A percentile compares a stretch with the other conserved stretches of the same genome.
phyloP scores from a whole-genome alignment of 2,888 invertebrate genomes.

The Junonia oenone region DNA sequence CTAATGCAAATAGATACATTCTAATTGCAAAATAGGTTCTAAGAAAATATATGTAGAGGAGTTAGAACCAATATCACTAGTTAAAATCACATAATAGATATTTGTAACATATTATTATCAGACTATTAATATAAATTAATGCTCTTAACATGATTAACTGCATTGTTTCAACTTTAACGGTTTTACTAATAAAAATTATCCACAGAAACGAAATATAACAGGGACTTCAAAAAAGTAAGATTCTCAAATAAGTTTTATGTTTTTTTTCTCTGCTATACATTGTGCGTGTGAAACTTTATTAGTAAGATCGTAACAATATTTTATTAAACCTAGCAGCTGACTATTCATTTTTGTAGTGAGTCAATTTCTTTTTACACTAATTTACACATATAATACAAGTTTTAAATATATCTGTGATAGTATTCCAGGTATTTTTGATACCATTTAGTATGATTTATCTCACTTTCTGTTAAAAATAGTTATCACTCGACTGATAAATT shows the following conservation, averaged over 20 bases:
- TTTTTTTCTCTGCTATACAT: no score
- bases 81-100: constrained; percentile 27
- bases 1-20: constrained; percentile 8
- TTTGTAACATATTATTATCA: constrained; percentile 19
- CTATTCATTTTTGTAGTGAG: neutral
- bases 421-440: constrained; percentile 1
- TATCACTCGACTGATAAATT: neutral
- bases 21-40: constrained; percentile 6
- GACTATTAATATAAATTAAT: constrained; percentile 21
- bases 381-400: constrained; percentile 19
- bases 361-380: constrained; percentile 11
- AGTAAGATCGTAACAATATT: neutral
- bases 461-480: neutral
- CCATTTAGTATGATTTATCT: neutral
- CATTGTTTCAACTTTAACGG: neutral
- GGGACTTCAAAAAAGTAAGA: neutral
- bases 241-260: no score
- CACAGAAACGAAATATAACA: no score
- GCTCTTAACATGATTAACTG: neutral
- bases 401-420: neutral
- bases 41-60: constrained; percentile 9
- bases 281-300: constrained; percentile 1
- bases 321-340: constrained; percentile 4
- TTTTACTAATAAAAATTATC: no score
- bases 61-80: constrained; percentile 25